These are phyloP conservation scores for Thamnophis sirtalis DNA, from an alignment of 2,113 vertebrate species.

Conservation along the genomic window DNA sequence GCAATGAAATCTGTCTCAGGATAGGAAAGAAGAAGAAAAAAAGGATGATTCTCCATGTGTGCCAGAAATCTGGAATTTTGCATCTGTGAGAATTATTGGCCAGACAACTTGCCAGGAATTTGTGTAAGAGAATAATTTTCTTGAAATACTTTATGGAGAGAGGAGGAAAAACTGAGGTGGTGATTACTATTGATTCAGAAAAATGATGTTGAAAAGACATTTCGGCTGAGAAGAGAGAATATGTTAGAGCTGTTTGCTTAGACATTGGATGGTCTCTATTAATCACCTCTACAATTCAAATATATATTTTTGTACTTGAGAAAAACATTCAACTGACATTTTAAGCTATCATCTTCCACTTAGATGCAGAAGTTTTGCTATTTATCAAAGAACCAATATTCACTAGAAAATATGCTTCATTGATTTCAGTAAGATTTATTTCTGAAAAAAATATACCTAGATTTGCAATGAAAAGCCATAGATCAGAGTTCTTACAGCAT, in stretches of 20 bases:
- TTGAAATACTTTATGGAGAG: not conserved
- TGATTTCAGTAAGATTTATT: not conserved
- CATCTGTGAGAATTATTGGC: not conserved
- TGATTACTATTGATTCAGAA: not conserved
- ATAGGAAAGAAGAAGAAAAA: not conserved
- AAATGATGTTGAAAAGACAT: not conserved
- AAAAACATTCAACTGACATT: not conserved
- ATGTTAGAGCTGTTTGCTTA: not conserved
- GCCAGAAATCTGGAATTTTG: constrained; percentile 9
- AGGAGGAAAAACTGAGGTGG: not conserved
- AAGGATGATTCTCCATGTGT: not conserved
- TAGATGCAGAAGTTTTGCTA: not conserved
- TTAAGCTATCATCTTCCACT: not conserved
- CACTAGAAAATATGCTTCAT: not conserved
- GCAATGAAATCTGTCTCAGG: constrained; percentile 27
- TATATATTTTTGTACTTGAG: not conserved
- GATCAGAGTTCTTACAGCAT: not conserved
- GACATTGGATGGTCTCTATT: not conserved
- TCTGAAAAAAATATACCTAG: not conserved
- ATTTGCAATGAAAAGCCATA: not conserved
- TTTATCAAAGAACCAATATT: not conserved
- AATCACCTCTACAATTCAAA: not conserved
- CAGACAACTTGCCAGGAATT: not conserved
- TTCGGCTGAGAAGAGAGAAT: not conserved
- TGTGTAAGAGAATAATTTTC: not conserved